Percentiles rank a stretch among this genome's conserved stretches.
phyloP scores from a whole-genome alignment of 2,888 invertebrate genomes.

The Acleris holmiana region DNA sequence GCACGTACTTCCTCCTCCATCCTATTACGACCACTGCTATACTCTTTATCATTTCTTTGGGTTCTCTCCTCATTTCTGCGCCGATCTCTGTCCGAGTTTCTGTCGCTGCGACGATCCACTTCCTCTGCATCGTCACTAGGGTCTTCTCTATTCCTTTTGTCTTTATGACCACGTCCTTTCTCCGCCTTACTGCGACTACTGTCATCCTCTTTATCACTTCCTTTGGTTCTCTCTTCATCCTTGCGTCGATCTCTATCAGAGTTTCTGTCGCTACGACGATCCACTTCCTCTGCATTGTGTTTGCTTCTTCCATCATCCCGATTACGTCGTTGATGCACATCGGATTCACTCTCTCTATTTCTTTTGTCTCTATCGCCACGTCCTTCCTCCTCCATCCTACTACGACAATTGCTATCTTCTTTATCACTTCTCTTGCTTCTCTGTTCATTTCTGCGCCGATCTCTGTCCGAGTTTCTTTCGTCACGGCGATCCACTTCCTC shows the following conservation, averaged over 20 bases:
- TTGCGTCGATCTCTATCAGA: background rate
- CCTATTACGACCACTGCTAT: background rate
- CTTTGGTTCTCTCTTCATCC: background rate
- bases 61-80: conserved; percentile 1
- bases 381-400: background rate
- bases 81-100: background rate
- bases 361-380: conserved; percentile 6
- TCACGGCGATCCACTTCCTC: background rate
- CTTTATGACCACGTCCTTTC: conserved; percentile 21
- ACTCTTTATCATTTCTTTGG: background rate
- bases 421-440: background rate
- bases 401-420: background rate
- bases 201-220: background rate
- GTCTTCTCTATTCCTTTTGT: conserved; percentile 7
- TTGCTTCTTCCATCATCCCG: conserved; percentile 37
- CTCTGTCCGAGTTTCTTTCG: background rate
- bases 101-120: background rate
- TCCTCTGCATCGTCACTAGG: background rate
- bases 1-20: background rate
- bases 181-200: no score
- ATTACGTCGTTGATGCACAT: conserved; percentile 6
- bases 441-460: conserved; percentile 2
- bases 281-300: conserved; percentile 16
- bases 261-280: background rate
- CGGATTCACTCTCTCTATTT: background rate